Base-by-base conservation (phyloP, 2,797 vertebrate species). In the Esox lucius region DNA sequence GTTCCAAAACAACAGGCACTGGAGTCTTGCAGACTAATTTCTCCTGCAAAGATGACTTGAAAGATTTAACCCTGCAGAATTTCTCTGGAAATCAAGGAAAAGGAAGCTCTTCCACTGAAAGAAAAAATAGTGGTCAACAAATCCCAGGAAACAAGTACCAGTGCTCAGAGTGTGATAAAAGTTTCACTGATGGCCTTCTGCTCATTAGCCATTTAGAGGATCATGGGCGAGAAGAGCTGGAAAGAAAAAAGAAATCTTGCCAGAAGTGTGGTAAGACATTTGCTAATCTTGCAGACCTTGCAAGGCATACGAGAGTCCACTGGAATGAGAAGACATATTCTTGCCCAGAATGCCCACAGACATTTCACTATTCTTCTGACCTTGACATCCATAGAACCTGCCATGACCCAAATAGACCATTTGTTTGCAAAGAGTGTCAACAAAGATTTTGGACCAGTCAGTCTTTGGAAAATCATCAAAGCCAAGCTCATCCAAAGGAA, bases 141-240 rank as follows among this genome's bases (percentile, higher is more conserved):
- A 24, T 61, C 56, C 56, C 16, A 61, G 19, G 81, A 3, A 86
- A 90, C 62, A 91, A 92, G 74, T 95, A 94, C 86, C 94, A 95
- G 71, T 95, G 94, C 81, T 94, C 94, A 56, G 94, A 95, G 82
- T 95, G 94, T 81, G 91, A 94, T 68, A 75, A 90, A 78, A 93
- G 90, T 77, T 95, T 95, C 73, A 94, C 93, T 28, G 94, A 95
- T 84, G 94, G 94, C 8, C 86, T 95, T n/a, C 62, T 93, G 85
- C 93, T 95, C 46, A 94, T 95, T 74, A 94, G 92, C 85, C 94
- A 95, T 82, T 91, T 95, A 24, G 94, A 95, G 82, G 91, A 93
- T 68, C 94, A 95, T 83, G 93, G 94, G 67, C 89, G 93, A 71
- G 80, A 91, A 71, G 93, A 93, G 62, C 91, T 91, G 78, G 84